phyloP scores from a whole-genome alignment of 2,888 invertebrate species.

The Kuschelorhynchus macadamiae region DNA sequence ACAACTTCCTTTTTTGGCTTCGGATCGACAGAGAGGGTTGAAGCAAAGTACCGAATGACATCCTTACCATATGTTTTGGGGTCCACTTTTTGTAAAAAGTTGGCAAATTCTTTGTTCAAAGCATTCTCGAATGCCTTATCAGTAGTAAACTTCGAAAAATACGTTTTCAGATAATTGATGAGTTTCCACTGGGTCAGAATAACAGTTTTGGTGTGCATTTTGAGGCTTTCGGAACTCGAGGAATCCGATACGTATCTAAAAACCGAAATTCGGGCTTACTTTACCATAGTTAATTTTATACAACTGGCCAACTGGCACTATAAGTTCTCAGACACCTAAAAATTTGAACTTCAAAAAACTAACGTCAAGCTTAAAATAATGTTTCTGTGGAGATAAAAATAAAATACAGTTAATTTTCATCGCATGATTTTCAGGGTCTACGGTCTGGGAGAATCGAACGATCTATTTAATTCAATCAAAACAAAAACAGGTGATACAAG shows the following conservation, averaged over 20 bases:
- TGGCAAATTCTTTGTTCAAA: constrained; percentile 71
- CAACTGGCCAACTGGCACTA: background rate
- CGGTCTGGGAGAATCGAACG: too few relatives aligned
- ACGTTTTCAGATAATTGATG: constrained; percentile 68
- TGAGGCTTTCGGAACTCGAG: constrained; percentile 45
- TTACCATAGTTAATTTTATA: constrained; percentile 2
- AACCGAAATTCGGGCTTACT: constrained; percentile 7
- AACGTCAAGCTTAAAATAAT: constrained; percentile 13
- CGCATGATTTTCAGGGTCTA: constrained; percentile 14
- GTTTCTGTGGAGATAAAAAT: constrained; percentile 29
- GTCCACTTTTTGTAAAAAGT: constrained; percentile 70
- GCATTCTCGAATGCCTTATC: constrained; percentile 68
- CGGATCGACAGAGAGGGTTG: constrained; percentile 33
- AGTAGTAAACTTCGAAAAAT: constrained; percentile 67
- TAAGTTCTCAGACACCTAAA: constrained; percentile 1
- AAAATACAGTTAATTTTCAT: constrained; percentile 32
- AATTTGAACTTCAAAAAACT: background rate
- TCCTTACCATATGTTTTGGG: constrained; percentile 64
- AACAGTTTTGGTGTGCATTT: constrained; percentile 64
- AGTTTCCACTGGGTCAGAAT: constrained; percentile 69
- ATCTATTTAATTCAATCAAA: too few relatives aligned
- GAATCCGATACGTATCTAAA: constrained; percentile 39
- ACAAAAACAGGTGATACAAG: too few relatives aligned
- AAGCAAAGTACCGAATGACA: constrained; percentile 60
- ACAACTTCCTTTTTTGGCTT: constrained; percentile 14